Conservation (phyloP, 2,113 vertebrate genomes). For the Antechinus stuartii region DNA sequence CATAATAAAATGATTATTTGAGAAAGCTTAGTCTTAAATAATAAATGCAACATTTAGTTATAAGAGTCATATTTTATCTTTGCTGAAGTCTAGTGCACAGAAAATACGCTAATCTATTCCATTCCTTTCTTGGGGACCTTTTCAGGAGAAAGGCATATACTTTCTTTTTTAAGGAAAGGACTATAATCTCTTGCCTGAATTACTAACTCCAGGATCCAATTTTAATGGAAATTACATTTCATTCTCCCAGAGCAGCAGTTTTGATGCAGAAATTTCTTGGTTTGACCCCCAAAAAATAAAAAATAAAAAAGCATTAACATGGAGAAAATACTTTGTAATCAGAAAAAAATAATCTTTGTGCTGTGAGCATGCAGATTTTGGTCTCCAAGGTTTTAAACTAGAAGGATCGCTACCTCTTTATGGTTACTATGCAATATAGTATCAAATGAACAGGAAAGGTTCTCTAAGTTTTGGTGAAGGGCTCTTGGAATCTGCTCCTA, state of each 20-base stretch:
- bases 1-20: conserved; percentile 17
- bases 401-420: background rate
- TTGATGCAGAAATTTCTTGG: conserved; percentile 26
- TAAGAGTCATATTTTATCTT: conserved; percentile 7
- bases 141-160: conserved; percentile 31
- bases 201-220: background rate
- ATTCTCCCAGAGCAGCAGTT: conserved; percentile 35
- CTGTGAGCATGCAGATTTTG: background rate
- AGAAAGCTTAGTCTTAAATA: background rate
- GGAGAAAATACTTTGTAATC: conserved; percentile 30
- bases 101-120: conserved; percentile 30
- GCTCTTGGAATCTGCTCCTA: background rate
- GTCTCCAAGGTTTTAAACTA: background rate
- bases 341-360: conserved; percentile 5
- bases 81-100: background rate
- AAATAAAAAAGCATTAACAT: background rate
- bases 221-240: conserved; percentile 53
- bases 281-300: background rate
- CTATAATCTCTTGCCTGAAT: conserved; percentile 14
- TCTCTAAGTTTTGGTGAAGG: background rate
- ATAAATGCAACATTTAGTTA: conserved; percentile 9
- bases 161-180: background rate
- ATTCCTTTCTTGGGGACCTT: background rate
- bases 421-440: background rate
- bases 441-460: background rate